phyloP scores from a whole-genome alignment of 2,113 vertebrate genomes.

The Numenius arquata region DNA sequence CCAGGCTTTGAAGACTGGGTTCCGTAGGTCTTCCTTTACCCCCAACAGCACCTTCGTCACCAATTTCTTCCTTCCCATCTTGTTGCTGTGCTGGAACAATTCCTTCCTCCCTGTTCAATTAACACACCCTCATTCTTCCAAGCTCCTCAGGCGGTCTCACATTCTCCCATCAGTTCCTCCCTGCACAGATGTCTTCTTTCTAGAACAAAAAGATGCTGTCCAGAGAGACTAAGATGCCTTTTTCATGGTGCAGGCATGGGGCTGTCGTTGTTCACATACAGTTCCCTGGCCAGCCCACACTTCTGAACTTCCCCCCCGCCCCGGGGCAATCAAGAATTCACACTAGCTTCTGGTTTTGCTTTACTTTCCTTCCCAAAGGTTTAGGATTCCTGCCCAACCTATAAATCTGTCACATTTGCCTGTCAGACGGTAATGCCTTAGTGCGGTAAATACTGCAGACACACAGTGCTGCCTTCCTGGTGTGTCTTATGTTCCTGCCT shows the following conservation, averaged over 20 bases:
- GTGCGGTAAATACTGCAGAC: neutral
- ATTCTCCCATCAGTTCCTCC: neutral
- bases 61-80: neutral
- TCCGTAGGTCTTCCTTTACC: neutral
- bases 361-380: neutral
- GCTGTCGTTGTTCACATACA: neutral
- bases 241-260: neutral
- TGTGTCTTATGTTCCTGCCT: neutral
- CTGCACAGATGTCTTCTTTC: neutral
- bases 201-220: neutral
- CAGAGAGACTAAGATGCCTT: neutral
- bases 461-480: neutral
- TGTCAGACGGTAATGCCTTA: neutral
- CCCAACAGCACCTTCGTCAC: neutral
- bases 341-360: neutral
- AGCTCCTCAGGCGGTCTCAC: neutral
- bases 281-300: neutral
- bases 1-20: neutral
- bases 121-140: neutral
- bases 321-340: neutral
- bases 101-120: neutral
- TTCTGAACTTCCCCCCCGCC: neutral
- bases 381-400: neutral
- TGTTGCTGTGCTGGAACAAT: neutral
- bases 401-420: neutral